Percentiles rank a stretch among this genome's conserved stretches.
These are phyloP conservation scores for Camelus bactrianus DNA, from an alignment of 2,113 vertebrate genomes.

Conservation along the genomic window DNA sequence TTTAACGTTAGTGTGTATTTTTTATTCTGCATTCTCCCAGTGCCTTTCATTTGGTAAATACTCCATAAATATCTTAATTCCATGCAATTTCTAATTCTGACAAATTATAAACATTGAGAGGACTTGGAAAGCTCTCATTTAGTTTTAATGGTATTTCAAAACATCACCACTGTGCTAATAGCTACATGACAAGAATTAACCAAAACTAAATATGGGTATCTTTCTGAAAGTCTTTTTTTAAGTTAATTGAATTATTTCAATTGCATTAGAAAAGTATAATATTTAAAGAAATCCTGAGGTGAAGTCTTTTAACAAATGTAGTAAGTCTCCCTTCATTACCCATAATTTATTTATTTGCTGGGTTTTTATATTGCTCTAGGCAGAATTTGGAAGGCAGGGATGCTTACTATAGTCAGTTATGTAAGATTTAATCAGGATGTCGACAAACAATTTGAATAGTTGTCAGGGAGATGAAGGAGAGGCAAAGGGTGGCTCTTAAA, in stretches of 20 bases:
- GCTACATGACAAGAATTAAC: conserved; percentile 65
- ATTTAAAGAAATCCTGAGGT: conserved; percentile 61
- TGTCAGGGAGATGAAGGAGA: conserved; percentile 45
- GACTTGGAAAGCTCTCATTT: conserved; percentile 51
- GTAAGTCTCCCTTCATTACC: background rate
- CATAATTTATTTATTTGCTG: conserved; percentile 67
- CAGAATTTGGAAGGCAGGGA: conserved; percentile 45
- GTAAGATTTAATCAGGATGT: conserved; percentile 13
- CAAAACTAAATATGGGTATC: conserved; percentile 60
- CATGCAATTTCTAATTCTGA: conserved; percentile 47
- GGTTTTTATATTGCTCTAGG: conserved; percentile 54
- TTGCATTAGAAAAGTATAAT: conserved; percentile 59
- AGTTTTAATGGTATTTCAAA: conserved; percentile 67
- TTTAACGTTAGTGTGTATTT: background rate
- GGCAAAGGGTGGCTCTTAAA: background rate
- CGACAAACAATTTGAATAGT: conserved; percentile 48
- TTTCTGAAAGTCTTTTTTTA: conserved; percentile 60
- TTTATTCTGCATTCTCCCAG: background rate
- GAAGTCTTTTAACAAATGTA: conserved; percentile 52
- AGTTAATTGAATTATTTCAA: conserved; percentile 68
- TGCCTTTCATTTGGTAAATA: conserved; percentile 22
- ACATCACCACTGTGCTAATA: conserved; percentile 66
- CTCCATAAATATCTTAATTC: conserved; percentile 15
- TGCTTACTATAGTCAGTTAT: background rate
- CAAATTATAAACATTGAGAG: conserved; percentile 48